Percentiles rank a stretch among this genome's conserved stretches.
These are phyloP conservation scores for Herpailurus yagouaroundi DNA, from an alignment of 2,113 vertebrate species.

Conservation along the genomic window DNA sequence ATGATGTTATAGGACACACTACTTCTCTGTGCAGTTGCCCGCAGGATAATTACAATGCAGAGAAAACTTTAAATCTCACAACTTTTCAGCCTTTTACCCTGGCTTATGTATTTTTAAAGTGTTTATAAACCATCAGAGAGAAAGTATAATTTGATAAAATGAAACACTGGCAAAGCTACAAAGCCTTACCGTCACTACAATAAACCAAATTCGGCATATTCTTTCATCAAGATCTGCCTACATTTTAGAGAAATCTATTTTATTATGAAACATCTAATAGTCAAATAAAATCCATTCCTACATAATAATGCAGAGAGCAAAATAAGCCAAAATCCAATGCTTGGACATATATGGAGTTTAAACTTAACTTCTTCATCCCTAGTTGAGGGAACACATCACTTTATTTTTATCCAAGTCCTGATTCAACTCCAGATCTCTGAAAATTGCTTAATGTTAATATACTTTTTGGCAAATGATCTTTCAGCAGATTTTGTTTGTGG, in stretches of 20 bases:
- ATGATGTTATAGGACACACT: background rate
- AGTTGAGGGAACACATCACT: background rate
- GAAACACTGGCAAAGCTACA: background rate
- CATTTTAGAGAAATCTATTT: slow-evolving; percentile 37
- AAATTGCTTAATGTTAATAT: background rate
- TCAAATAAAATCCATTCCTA: slow-evolving; percentile 16
- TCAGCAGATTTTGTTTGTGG: background rate
- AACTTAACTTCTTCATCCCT: background rate
- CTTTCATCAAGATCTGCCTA: background rate
- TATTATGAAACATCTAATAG: background rate
- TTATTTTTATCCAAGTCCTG: slow-evolving; percentile 18
- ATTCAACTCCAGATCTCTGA: background rate
- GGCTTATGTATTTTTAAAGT: background rate
- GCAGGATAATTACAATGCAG: background rate
- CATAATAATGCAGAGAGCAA: background rate
- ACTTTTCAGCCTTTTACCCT: background rate
- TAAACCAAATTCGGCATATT: background rate
- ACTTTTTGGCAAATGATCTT: background rate
- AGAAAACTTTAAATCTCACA: slow-evolving; percentile 4
- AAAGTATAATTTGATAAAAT: background rate
- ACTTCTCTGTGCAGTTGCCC: background rate
- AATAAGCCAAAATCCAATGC: background rate
- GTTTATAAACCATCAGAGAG: background rate
- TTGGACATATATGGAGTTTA: background rate
- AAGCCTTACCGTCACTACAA: background rate